phyloP scores from a whole-genome alignment of 2,113 vertebrate genomes.

The Silurus asotus region DNA sequence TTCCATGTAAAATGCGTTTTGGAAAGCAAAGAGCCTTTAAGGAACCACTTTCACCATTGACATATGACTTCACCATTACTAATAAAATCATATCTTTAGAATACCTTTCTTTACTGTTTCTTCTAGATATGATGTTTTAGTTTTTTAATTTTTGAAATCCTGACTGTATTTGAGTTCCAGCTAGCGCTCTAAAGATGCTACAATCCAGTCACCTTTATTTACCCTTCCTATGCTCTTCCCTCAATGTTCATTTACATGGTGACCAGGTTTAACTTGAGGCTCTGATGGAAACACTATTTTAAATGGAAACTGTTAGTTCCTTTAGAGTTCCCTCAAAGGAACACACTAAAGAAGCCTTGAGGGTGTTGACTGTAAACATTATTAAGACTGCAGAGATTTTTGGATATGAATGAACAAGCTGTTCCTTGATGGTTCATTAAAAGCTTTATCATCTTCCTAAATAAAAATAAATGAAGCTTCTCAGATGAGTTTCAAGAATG shows the following conservation, averaged over 20 bases:
- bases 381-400: background rate
- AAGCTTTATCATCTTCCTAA: background rate
- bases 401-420: background rate
- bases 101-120: background rate
- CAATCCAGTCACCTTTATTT: background rate
- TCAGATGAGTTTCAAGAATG: background rate
- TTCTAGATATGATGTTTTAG: background rate
- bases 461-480: background rate
- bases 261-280: background rate
- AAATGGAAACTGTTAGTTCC: background rate
- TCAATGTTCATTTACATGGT: background rate
- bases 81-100: too few species aligned
- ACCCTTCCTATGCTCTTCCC: background rate
- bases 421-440: background rate
- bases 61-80: background rate
- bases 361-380: background rate
- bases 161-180: background rate
- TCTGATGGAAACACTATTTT: background rate
- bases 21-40: background rate
- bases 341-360: background rate
- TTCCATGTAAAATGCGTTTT: background rate
- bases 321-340: background rate
- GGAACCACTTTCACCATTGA: background rate
- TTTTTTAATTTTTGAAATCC: background rate
- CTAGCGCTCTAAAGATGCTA: background rate